Evolutionary conservation across 2,797 vertebrate genomes (phyloP).

Genomic region (Cygnus olor): DNA sequence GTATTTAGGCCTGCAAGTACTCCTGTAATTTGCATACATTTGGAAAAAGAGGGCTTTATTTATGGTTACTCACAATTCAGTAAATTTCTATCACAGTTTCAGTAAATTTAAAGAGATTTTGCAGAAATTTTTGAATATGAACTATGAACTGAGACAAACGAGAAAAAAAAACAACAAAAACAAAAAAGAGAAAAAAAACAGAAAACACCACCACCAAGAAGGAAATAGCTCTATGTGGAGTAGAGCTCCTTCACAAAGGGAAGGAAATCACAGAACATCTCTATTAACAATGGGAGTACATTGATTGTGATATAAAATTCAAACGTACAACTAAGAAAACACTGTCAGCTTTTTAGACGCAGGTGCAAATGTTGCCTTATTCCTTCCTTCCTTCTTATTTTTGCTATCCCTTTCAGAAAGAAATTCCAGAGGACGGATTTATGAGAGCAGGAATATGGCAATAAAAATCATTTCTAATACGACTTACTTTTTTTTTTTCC

Average conservation of each 20-base stretch:
- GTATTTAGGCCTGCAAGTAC: neutral
- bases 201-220: neutral
- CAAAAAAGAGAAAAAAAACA: too few relatives aligned
- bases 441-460: neutral
- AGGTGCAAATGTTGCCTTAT: neutral
- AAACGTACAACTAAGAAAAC: neutral
- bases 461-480: neutral
- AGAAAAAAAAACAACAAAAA: neutral
- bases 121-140: neutral
- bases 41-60: neutral
- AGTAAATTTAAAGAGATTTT: neutral
- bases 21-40: neutral
- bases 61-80: neutral
- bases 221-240: neutral
- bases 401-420: neutral
- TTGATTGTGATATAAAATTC: neutral
- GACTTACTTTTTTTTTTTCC: neutral
- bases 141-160: neutral
- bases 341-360: accelerated
- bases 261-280: neutral
- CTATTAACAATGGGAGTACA: neutral
- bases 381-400: neutral
- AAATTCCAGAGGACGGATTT: neutral
- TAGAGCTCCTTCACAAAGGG: neutral
- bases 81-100: neutral